These are phyloP conservation scores for Catharus bicknelli DNA, from an alignment of 2,113 vertebrate genomes.

Conservation along the genomic window DNA sequence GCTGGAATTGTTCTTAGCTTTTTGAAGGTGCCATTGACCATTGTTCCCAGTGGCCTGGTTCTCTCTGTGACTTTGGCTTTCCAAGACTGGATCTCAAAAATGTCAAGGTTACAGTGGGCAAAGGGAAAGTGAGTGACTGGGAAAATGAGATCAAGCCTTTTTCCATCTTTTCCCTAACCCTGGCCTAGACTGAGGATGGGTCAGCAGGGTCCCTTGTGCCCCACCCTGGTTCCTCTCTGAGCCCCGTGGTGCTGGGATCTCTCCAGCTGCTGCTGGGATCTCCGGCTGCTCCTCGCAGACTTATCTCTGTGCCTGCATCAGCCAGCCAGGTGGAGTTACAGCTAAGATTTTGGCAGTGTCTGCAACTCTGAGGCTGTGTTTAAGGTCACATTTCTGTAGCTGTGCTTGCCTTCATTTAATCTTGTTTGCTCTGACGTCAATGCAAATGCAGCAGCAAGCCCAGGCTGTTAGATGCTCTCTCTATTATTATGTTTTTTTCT, in stretches of 20 bases:
- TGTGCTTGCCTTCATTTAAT: constrained; percentile 60
- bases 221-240: neutral
- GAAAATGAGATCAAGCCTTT: neutral
- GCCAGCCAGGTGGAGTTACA: constrained; percentile 28
- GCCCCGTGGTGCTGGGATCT: neutral
- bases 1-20: neutral
- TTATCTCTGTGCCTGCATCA: neutral
- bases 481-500: neutral
- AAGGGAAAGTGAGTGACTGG: neutral
- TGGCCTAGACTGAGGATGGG: neutral
- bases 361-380: constrained; percentile 30
- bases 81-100: neutral
- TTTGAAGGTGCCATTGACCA: neutral
- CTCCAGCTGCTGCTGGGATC: neutral
- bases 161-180: neutral
- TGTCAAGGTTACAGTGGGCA: neutral
- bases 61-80: neutral
- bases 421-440: constrained; percentile 70
- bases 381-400: constrained; percentile 66
- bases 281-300: neutral
- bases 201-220: neutral
- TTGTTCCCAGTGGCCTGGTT: too few relatives aligned
- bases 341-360: constrained; percentile 37
- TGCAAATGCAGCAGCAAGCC: constrained; percentile 58
- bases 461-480: constrained; percentile 40